Evolutionary conservation across 2,797 vertebrate genomes (phyloP).

Genomic region (Sardinella longiceps): DNA sequence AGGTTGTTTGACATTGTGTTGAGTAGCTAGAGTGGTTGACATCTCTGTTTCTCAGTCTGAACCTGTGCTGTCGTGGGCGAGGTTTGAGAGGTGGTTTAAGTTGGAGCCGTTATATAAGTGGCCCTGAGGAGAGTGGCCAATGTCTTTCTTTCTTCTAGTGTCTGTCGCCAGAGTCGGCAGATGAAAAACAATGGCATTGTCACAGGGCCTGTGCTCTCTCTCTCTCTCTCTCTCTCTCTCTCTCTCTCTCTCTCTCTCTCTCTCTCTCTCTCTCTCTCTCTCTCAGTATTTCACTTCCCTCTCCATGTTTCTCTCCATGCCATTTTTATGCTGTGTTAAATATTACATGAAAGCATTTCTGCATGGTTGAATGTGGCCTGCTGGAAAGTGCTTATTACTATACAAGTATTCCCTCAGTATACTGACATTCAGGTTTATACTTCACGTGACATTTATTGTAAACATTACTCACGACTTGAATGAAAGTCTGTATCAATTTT

Average conservation of each 20-base stretch:
- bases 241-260: not conserved
- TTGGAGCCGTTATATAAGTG: not conserved
- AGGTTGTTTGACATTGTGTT: not conserved
- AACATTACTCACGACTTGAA: not conserved
- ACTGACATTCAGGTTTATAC: not conserved
- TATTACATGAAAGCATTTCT: conserved; percentile 73
- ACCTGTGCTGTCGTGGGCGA: not conserved
- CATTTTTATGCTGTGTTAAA: conserved; percentile 58
- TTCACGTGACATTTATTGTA: not conserved
- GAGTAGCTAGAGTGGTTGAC: not conserved
- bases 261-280: not conserved
- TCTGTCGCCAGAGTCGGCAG: not conserved
- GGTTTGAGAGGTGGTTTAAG: not conserved
- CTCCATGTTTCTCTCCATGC: conserved; percentile 44
- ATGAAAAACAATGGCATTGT: not conserved
- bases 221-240: conserved; percentile 6
- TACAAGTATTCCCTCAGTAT: not conserved
- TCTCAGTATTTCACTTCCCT: conserved; percentile 16
- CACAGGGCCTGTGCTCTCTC: not conserved
- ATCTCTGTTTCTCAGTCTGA: not conserved
- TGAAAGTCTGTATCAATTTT: not conserved
- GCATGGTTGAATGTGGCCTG: conserved; percentile 59
- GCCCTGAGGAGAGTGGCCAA: not conserved
- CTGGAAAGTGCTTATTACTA: not conserved
- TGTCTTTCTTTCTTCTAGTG: not conserved